Conservation (phyloP, 2,888 invertebrate genomes). For the Tethea ocularis region DNA sequence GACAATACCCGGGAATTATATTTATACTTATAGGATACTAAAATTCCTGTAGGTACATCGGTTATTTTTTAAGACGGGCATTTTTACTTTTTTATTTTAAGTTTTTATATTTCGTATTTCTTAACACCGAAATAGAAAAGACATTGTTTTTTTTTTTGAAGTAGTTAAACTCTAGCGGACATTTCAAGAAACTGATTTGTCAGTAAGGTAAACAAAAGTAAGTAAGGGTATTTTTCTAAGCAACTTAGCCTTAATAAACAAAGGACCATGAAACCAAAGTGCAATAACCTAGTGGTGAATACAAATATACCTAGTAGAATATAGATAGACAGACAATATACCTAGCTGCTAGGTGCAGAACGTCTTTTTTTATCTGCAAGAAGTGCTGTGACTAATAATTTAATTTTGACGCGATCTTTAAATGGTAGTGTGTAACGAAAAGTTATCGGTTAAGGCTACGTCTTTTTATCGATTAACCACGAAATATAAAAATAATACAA, state of each 20-base stretch:
- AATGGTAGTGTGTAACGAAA: slow-evolving; percentile 1
- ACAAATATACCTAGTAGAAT: slow-evolving; percentile 15
- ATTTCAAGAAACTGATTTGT: not conserved
- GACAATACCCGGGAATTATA: too few species aligned
- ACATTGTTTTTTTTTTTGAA: not conserved
- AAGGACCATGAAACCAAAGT: slow-evolving; percentile 46
- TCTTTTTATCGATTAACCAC: not conserved
- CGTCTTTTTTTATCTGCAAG: slow-evolving; percentile 7
- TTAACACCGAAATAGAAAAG: too few species aligned
- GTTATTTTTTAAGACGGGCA: too few species aligned
- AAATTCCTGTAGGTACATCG: too few species aligned
- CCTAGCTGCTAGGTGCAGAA: not conserved
- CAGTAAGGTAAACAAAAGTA: too few species aligned
- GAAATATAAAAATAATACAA: too few species aligned
- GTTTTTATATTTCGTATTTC: too few species aligned
- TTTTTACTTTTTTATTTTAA: too few species aligned
- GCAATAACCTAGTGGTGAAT: slow-evolving; percentile 47
- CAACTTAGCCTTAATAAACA: slow-evolving; percentile 48
- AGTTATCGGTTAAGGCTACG: not conserved
- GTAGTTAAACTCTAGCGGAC: not conserved
- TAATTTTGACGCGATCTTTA: not conserved
- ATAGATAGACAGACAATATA: slow-evolving; percentile 16
- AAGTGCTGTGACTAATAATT: not conserved
- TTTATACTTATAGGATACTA: too few species aligned
- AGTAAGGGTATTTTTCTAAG: not conserved